Evolutionary conservation across 2,797 vertebrate genomes (phyloP).

Genomic region (Gallinago nigripennis): DNA sequence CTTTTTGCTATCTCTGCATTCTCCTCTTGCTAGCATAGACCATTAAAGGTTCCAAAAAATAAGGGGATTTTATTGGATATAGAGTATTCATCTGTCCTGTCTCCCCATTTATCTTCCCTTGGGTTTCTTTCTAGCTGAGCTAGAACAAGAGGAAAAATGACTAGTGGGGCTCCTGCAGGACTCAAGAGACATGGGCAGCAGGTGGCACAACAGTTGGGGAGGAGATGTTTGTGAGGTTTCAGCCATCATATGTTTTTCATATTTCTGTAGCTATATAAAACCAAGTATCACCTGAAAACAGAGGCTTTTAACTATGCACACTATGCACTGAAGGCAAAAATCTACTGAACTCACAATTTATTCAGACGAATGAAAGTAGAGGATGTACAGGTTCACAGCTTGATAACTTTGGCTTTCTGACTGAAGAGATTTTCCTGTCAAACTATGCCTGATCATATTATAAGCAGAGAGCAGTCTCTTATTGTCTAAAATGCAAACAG

Average conservation of each 20-base stretch:
- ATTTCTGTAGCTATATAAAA: background rate
- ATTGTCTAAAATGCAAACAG: background rate
- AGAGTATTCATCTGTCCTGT: background rate
- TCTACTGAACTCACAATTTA: background rate
- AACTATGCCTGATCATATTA: background rate
- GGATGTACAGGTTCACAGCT: background rate
- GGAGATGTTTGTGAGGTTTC: background rate
- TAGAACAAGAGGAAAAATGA: background rate
- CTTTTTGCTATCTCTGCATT: constrained; percentile 45
- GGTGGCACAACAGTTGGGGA: background rate
- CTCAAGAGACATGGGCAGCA: background rate
- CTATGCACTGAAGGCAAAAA: background rate
- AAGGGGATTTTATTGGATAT: background rate
- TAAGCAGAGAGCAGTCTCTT: background rate
- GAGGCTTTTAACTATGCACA: background rate
- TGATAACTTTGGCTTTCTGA: background rate
- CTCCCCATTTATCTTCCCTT: background rate
- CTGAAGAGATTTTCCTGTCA: background rate
- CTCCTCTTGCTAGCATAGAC: constrained; percentile 69
- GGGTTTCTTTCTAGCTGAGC: background rate
- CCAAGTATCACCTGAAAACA: background rate
- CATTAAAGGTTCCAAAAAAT: background rate
- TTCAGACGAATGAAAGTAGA: background rate
- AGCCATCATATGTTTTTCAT: background rate
- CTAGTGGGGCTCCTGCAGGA: background rate